Conservation (phyloP, 2,113 vertebrate species). For the Pipra filicauda region DNA sequence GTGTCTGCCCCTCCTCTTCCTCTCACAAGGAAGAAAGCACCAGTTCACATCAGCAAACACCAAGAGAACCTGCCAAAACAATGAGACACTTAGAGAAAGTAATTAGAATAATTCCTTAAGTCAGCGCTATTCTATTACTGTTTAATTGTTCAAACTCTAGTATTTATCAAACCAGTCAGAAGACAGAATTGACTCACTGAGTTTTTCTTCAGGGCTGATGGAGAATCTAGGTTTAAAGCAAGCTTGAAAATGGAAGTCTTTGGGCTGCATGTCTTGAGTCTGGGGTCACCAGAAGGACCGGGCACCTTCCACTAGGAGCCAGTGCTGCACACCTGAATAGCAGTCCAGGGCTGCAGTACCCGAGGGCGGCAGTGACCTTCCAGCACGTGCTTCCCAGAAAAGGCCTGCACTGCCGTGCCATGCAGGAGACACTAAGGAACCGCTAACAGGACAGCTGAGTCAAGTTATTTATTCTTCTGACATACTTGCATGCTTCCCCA, state of each 20-base stretch:
- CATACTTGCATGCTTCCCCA: background rate
- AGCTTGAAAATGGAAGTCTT: background rate
- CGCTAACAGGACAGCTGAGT: background rate
- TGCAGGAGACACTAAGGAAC: background rate
- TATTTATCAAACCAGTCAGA: background rate
- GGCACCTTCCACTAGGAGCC: background rate
- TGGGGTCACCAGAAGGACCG: rapidly evolving
- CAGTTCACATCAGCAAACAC: background rate
- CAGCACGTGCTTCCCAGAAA: background rate
- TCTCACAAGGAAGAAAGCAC: background rate
- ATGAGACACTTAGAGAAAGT: background rate
- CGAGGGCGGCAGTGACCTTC: background rate
- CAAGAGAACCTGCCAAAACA: background rate
- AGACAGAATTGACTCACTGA: background rate
- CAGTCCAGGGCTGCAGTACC: rapidly evolving
- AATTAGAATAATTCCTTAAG: background rate
- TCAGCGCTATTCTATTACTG: background rate
- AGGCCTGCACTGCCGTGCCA: rapidly evolving
- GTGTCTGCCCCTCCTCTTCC: background rate
- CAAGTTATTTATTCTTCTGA: background rate
- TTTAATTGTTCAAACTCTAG: background rate
- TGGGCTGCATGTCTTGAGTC: background rate
- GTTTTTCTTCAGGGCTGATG: background rate
- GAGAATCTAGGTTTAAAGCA: background rate
- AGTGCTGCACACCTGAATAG: background rate